Percentiles rank a stretch among this genome's conserved stretches.
Conservation (phyloP, 2,797 vertebrate species). For the Naso thynnoides region DNA sequence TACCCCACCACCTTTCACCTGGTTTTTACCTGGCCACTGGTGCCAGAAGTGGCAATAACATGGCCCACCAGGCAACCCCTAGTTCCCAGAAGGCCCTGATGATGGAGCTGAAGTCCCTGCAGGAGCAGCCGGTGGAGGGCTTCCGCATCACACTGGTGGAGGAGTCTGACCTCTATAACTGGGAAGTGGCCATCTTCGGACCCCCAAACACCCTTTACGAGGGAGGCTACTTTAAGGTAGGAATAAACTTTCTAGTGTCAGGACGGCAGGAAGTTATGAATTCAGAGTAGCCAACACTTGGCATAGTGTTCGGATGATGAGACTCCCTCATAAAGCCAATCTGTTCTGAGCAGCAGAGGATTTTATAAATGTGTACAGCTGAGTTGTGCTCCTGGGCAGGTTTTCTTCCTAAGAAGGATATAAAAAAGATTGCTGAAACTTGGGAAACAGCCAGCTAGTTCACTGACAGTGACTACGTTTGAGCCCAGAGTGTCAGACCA, state of each 20-base stretch:
- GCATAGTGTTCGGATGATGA: background rate
- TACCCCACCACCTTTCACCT: background rate
- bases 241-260: slow-evolving; percentile 1
- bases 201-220: slow-evolving; percentile 96
- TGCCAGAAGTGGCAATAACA: slow-evolving; percentile 77
- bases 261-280: background rate
- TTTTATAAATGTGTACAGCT: background rate
- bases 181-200: slow-evolving; percentile 96
- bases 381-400: background rate
- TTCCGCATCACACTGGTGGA: slow-evolving; percentile 96
- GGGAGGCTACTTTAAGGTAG: slow-evolving; percentile 97
- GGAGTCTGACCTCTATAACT: slow-evolving; percentile 96
- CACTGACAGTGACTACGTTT: slow-evolving; percentile 8
- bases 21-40: slow-evolving; percentile 24
- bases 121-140: slow-evolving; percentile 96
- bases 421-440: slow-evolving; percentile 1
- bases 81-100: slow-evolving; percentile 96
- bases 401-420: background rate
- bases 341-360: background rate
- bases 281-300: background rate
- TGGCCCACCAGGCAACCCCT: slow-evolving; percentile 97
- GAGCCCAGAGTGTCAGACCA: slow-evolving; percentile 10
- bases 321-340: background rate
- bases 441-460: slow-evolving; percentile 11
- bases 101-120: slow-evolving; percentile 95